Percentiles rank a stretch among this genome's conserved stretches.
phyloP scores from a whole-genome alignment of 2,888 invertebrate species.

The Sphinx pinastri region DNA sequence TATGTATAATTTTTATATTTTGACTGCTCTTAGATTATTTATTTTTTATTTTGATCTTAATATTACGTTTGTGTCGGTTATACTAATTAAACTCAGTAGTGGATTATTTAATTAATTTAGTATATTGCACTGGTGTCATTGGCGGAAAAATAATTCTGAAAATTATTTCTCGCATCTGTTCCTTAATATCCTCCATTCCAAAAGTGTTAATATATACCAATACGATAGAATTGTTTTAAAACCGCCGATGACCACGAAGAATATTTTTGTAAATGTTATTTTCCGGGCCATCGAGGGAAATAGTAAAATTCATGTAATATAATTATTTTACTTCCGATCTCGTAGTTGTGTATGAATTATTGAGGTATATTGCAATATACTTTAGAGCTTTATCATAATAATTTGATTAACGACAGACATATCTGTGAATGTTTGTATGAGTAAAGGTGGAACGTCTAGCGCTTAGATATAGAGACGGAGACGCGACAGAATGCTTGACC shows the following conservation, averaged over 20 bases:
- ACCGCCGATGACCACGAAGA: background rate
- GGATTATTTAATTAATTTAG: background rate
- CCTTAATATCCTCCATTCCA: background rate
- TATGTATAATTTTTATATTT: background rate
- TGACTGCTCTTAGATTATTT: background rate
- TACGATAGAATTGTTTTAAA: background rate
- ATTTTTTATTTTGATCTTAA: background rate
- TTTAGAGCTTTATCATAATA: constrained; percentile 41
- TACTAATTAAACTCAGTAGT: constrained; percentile 5
- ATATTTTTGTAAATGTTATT: constrained; percentile 19
- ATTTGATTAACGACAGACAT: constrained; percentile 43
- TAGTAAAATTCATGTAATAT: constrained; percentile 30
- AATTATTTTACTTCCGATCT: constrained; percentile 55
- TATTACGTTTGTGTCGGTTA: background rate
- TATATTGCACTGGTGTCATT: background rate
- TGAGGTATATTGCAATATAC: constrained; percentile 30
- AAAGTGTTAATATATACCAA: background rate
- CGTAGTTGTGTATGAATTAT: constrained; percentile 47
- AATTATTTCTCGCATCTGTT: background rate
- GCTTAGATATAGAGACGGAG: background rate
- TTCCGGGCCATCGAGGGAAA: constrained; percentile 2
- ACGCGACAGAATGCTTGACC: background rate
- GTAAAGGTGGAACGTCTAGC: constrained; percentile 27
- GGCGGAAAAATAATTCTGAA: background rate
- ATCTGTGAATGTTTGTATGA: constrained; percentile 34